These are phyloP conservation scores for Labeo calbasu DNA, from an alignment of 2,797 vertebrate species.

Conservation along the genomic window DNA sequence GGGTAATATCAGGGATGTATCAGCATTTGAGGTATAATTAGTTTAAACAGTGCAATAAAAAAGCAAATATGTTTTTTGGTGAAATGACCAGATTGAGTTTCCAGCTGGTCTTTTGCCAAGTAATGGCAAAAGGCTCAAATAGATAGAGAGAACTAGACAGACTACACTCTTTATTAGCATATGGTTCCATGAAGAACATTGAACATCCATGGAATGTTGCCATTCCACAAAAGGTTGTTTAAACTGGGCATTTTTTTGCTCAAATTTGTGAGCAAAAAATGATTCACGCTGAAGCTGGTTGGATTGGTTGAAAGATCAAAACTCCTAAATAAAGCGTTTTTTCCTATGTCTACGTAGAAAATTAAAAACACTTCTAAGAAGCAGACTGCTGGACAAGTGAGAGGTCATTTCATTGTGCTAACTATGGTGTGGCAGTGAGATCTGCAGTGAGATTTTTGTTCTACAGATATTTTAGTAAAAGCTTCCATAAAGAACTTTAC, in stretches of 20 bases:
- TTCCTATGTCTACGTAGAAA: background rate
- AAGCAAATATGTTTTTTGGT: background rate
- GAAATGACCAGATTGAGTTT: background rate
- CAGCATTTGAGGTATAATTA: background rate
- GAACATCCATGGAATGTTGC: background rate
- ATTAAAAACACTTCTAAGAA: background rate
- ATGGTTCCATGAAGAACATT: background rate
- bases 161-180: background rate
- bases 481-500: too few species aligned
- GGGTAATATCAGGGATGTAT: background rate
- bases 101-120: background rate
- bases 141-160: background rate
- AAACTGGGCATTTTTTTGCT: too few species aligned
- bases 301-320: background rate
- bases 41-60: background rate
- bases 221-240: background rate
- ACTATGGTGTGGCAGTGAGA: background rate
- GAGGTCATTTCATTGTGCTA: background rate
- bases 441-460: too few species aligned
- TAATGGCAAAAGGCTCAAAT: background rate
- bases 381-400: background rate
- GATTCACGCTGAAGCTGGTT: background rate
- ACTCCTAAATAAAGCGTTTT: background rate
- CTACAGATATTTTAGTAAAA: background rate
- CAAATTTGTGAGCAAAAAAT: background rate